Base-by-base conservation (phyloP, 2,797 vertebrate genomes). In the Buceros bicornis region DNA sequence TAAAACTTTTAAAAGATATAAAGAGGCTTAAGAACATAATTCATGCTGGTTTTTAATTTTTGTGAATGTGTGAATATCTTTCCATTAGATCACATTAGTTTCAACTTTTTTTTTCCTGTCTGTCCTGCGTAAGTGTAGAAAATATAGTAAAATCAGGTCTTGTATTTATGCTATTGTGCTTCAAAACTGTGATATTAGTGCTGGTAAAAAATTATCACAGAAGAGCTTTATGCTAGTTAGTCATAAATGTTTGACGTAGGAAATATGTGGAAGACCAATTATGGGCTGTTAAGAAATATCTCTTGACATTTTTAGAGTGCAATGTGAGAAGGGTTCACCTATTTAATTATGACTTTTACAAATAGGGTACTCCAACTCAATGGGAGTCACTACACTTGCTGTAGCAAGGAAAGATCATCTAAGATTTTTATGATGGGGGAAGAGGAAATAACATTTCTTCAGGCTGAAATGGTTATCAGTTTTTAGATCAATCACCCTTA, bases 241-340 rank as follows among this genome's bases (percentile, higher is more conserved):
- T 92, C 85, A 94, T 83, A 95, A 94, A 90, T 18, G 10, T 96
- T 94, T 92, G 70, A 87, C 88, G 84, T 60, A 65, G 28, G 84
- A 96, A 97, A 96, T 93, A 91, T 15, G 54, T 82, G 74, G 45
- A 93, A 94, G 87, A 96, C 65, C 87, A 97, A 92, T 95, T 94
- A 93, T 13, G 56, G 58, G 45, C 66, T 89, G 85, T 92, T 94
- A 45, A 90, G 85, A 92, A 96, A 93, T 72, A 95, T 70, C 92
- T 93, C 83, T 94, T 97, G 93, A 96, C 78, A 95, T 92, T 97
- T 97, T 96, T 85, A 95, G 85, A 92, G 91, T 93, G 79, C 82
- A 45, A 17, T 89, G 87, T 83, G 81, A 50, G 40, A 87, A 74
- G 53, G n/a, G 43, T 83, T 95, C 80, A 89, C 11, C 16, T 86